Conservation (phyloP, 2,113 vertebrate species). For the Rhynchomys soricoides region DNA sequence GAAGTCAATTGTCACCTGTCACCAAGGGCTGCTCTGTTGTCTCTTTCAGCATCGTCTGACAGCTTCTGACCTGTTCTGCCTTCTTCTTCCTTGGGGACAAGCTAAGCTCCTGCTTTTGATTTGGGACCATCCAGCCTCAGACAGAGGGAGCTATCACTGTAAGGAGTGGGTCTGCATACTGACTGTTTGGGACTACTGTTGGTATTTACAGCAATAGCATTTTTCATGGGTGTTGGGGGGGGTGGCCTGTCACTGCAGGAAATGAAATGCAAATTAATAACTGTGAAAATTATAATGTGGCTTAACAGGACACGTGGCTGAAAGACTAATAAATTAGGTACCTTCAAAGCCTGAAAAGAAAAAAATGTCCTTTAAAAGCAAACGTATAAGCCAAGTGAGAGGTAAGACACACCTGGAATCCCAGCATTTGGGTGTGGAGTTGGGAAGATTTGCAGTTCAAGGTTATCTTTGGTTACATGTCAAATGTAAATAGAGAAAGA, state of each 20-base stretch:
- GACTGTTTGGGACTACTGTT: slow-evolving; percentile 78
- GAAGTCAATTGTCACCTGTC: background rate
- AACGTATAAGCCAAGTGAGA: slow-evolving; percentile 8
- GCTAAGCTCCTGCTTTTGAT: background rate
- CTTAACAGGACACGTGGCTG: slow-evolving; percentile 83
- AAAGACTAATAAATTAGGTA: slow-evolving; percentile 86
- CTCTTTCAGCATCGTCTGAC: background rate
- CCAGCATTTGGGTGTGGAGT: background rate
- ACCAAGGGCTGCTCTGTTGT: background rate
- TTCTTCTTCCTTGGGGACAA: fast-evolving
- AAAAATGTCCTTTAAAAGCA: slow-evolving; percentile 79
- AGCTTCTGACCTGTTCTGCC: background rate
- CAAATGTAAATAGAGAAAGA: slow-evolving; percentile 68
- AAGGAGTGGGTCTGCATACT: slow-evolving; percentile 46
- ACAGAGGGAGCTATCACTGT: slow-evolving; percentile 38
- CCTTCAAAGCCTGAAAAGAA: slow-evolving; percentile 77
- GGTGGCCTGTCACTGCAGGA: slow-evolving; percentile 68
- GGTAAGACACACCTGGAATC: background rate
- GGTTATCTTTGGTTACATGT: background rate
- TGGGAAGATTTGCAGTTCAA: background rate
- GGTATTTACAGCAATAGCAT: slow-evolving; percentile 84
- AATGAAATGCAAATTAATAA: slow-evolving; percentile 88
- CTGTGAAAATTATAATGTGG: slow-evolving; percentile 85
- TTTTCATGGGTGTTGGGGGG: slow-evolving; percentile 57
- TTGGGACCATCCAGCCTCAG: background rate